A percentile compares a stretch with the other conserved stretches of the same genome.
Evolutionary conservation across 2,113 vertebrate species (phyloP).

Genomic region (Nothoprocta pentlandii): DNA sequence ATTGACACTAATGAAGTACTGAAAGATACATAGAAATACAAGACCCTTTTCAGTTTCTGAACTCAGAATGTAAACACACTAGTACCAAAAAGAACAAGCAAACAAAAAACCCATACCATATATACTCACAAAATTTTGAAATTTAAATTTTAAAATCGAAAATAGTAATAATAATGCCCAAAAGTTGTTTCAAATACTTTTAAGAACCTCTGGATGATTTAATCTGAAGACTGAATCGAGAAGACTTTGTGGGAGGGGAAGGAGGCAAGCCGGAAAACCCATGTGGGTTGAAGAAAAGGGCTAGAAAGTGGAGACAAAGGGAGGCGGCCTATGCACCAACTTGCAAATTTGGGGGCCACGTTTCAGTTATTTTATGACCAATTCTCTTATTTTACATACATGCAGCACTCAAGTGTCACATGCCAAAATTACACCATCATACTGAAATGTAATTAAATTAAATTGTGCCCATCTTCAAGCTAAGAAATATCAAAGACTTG

Average conservation of each 20-base stretch:
- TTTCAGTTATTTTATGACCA: not conserved
- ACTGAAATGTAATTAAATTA: not conserved
- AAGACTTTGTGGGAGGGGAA: not conserved
- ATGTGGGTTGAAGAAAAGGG: not conserved
- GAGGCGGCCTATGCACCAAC: not conserved
- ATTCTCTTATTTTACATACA: not conserved
- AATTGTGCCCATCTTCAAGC: not conserved
- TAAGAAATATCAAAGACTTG: not conserved
- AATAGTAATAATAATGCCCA: not conserved
- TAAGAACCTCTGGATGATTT: conserved; percentile 14
- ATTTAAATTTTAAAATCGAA: not conserved
- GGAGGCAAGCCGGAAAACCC: not conserved
- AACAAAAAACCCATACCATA: not conserved
- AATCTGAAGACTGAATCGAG: conserved; percentile 1
- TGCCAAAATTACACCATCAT: not conserved
- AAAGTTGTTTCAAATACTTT: not conserved
- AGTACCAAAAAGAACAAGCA: not conserved
- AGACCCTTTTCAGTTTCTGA: not conserved
- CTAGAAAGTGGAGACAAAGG: not conserved
- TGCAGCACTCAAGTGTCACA: not conserved
- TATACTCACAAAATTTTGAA: not conserved
- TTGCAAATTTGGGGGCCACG: not conserved
- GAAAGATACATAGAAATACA: not conserved
- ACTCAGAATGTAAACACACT: not conserved
- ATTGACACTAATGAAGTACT: not conserved